Evolutionary conservation across 2,113 vertebrate species (phyloP).

Genomic region (Gorilla gorilla): DNA sequence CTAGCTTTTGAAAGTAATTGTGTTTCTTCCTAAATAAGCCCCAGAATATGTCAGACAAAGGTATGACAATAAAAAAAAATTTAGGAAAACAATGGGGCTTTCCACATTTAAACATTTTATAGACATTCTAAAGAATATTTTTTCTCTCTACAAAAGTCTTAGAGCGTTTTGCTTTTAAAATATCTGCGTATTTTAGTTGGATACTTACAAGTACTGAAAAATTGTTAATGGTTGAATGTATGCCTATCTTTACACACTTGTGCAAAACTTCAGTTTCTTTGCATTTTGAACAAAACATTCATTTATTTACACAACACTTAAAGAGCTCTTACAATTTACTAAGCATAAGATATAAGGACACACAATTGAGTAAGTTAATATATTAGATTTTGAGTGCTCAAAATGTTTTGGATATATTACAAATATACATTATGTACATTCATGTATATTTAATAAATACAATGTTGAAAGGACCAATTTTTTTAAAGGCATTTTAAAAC

Average conservation of each 20-base stretch:
- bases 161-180: not conserved
- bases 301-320: not conserved
- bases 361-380: not conserved
- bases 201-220: not conserved
- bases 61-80: not conserved
- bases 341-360: not conserved
- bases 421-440: not conserved
- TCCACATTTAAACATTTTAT: not conserved
- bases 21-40: constrained; percentile 17
- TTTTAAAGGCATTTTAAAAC: not conserved
- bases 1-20: not conserved
- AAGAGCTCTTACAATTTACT: not conserved
- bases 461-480: not conserved
- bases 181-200: not conserved
- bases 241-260: not conserved
- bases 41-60: not conserved
- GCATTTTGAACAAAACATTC: not conserved
- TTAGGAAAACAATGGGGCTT: not conserved
- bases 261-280: not conserved
- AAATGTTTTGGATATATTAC: not conserved
- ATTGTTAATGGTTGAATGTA: not conserved
- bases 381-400: not conserved
- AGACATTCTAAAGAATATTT: not conserved
- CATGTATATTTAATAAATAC: not conserved
- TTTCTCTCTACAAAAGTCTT: not conserved